phyloP scores from a whole-genome alignment of 2,113 vertebrate species.

The Accipiter cooperii region DNA sequence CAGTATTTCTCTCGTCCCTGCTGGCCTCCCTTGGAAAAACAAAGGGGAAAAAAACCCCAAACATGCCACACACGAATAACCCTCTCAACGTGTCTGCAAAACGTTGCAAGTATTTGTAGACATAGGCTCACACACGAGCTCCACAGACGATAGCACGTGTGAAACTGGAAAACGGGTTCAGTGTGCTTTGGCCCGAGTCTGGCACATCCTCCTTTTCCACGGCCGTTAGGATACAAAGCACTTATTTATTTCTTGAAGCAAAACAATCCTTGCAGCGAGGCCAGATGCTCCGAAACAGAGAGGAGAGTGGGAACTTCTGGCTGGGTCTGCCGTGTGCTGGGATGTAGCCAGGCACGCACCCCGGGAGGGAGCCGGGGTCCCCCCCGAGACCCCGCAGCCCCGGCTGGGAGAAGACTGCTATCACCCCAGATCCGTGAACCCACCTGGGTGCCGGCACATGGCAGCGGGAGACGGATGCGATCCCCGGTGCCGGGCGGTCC shows the following conservation, averaged over 20 bases:
- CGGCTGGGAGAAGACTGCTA: neutral
- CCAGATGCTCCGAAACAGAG: neutral
- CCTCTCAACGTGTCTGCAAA: neutral
- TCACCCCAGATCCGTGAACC: accelerated
- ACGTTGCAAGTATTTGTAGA: neutral
- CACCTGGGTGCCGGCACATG: accelerated
- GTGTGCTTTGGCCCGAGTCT: neutral
- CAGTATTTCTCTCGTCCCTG: neutral
- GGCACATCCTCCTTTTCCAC: neutral
- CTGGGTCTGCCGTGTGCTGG: accelerated
- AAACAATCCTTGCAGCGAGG: neutral
- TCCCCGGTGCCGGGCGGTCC: neutral
- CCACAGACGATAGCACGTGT: neutral
- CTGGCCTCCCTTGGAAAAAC: neutral
- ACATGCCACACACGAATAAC: neutral
- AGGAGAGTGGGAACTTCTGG: neutral
- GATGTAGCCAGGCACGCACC: neutral
- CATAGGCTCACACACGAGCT: neutral
- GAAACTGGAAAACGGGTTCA: neutral
- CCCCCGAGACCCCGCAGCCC: neutral
- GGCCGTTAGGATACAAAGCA: neutral
- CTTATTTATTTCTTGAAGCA: neutral
- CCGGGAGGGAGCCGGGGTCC: neutral
- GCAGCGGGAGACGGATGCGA: neutral
- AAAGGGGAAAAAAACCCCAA: neutral